Evolutionary conservation across 2,113 vertebrate species (phyloP).

Genomic region (Chlorocebus sabaeus): DNA sequence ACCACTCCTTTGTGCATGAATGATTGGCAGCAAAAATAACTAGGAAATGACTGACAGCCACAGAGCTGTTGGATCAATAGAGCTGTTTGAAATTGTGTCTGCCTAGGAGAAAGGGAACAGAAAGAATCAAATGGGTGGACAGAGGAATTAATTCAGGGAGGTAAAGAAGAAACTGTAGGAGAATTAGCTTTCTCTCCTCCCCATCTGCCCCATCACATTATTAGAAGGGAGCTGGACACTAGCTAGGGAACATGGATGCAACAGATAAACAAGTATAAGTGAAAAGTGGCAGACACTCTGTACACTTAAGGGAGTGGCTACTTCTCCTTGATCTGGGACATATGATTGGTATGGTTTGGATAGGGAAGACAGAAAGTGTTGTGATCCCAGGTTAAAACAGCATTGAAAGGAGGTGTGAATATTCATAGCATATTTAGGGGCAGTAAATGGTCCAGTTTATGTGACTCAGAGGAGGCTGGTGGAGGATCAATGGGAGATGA

Average conservation of each 20-base stretch:
- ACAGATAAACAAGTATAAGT: not conserved
- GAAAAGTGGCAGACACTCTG: not conserved
- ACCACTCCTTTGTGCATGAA: slow-evolving; percentile 66
- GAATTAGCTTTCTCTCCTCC: slow-evolving; percentile 12
- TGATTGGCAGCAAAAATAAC: slow-evolving; percentile 79
- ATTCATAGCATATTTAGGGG: not conserved
- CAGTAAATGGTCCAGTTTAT: not conserved
- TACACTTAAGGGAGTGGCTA: not conserved
- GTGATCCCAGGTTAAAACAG: not conserved
- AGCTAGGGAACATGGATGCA: slow-evolving; percentile 4
- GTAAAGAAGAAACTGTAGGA: slow-evolving; percentile 40
- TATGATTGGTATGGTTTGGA: not conserved
- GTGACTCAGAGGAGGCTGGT: slow-evolving; percentile 7
- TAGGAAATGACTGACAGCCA: slow-evolving; percentile 78
- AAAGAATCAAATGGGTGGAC: slow-evolving; percentile 63
- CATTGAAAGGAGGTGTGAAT: not conserved
- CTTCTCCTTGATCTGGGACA: not conserved
- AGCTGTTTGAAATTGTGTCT: slow-evolving; percentile 79
- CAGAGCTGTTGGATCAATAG: slow-evolving; percentile 81
- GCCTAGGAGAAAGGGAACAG: slow-evolving; percentile 74
- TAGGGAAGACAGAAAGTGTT: not conserved
- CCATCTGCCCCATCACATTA: not conserved
- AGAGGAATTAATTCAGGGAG: slow-evolving; percentile 72
- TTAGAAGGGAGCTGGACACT: not conserved
- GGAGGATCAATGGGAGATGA: not conserved